phyloP scores from a whole-genome alignment of 2,888 invertebrate species.

The Idaea dimidiata region DNA sequence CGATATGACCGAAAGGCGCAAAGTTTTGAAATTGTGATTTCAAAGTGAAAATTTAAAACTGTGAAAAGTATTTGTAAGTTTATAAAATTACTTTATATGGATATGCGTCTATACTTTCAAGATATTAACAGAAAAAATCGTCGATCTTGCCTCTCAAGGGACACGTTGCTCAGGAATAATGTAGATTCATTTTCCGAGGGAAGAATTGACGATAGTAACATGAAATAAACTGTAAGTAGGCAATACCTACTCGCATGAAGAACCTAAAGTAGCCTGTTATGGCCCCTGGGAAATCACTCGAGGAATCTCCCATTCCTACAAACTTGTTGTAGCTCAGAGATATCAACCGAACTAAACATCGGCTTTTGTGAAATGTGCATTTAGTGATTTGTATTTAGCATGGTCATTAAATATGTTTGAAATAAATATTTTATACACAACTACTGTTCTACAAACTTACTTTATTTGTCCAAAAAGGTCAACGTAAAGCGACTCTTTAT shows the following conservation, averaged over 20 bases:
- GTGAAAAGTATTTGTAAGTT: neutral
- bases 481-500: too few species aligned
- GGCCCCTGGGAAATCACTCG: conserved; percentile 57
- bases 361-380: neutral
- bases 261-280: conserved; percentile 38
- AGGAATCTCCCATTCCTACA: conserved; percentile 44
- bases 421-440: neutral
- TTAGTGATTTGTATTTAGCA: neutral
- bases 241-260: conserved; percentile 35
- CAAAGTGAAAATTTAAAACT: too few species aligned
- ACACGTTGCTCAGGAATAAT: conserved; percentile 15
- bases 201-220: conserved; percentile 26
- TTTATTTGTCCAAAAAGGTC: too few species aligned
- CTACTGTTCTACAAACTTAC: too few species aligned
- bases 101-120: neutral
- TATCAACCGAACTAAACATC: conserved; percentile 3
- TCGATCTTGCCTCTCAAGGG: conserved; percentile 11
- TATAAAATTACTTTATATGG: neutral
- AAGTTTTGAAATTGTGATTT: too few species aligned
- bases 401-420: neutral
- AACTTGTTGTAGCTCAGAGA: conserved; percentile 22
- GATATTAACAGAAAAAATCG: conserved; percentile 10
- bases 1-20: too few species aligned
- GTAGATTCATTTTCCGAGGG: conserved; percentile 14
- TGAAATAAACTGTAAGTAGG: conserved; percentile 32